These are phyloP conservation scores for Aradophagus sp. DNA, from an alignment of 1,140 invertebrate genomes.

Conservation along the genomic window DNA sequence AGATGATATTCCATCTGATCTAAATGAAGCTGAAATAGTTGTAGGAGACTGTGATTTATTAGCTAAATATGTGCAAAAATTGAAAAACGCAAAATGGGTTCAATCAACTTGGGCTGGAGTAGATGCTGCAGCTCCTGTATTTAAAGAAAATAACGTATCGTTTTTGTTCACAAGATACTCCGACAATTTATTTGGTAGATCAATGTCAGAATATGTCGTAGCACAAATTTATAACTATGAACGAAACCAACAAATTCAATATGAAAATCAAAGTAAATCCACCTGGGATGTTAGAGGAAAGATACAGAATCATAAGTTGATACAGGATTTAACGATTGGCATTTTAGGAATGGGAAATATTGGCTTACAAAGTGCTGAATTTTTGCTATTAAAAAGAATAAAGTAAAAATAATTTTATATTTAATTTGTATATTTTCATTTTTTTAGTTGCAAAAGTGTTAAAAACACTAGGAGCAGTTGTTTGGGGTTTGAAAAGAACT, in stretches of 20 bases:
- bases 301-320: slow-evolving; percentile 64
- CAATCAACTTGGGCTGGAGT: slow-evolving; percentile 76
- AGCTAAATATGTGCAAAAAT: slow-evolving; percentile 63
- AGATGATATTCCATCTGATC: slow-evolving; percentile 42
- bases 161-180: slow-evolving; percentile 72
- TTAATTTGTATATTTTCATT: slow-evolving; percentile 17
- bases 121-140: slow-evolving; percentile 60
- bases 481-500: slow-evolving; percentile 66
- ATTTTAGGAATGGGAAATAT: slow-evolving; percentile 76
- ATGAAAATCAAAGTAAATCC: slow-evolving; percentile 66
- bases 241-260: slow-evolving; percentile 68
- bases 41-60: slow-evolving; percentile 71
- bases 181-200: slow-evolving; percentile 71
- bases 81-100: slow-evolving; percentile 72
- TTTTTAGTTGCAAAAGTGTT: slow-evolving; percentile 69
- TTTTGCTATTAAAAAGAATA: too few relatives aligned
- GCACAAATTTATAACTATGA: slow-evolving; percentile 76
- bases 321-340: slow-evolving; percentile 73
- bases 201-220: slow-evolving; percentile 78
- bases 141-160: slow-evolving; percentile 54
- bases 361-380: slow-evolving; percentile 69
- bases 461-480: slow-evolving; percentile 67
- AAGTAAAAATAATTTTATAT: background rate
- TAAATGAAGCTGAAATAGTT: slow-evolving; percentile 68
- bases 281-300: slow-evolving; percentile 68